phyloP scores from a whole-genome alignment of 2,113 vertebrate species.

The Macaca mulatta region DNA sequence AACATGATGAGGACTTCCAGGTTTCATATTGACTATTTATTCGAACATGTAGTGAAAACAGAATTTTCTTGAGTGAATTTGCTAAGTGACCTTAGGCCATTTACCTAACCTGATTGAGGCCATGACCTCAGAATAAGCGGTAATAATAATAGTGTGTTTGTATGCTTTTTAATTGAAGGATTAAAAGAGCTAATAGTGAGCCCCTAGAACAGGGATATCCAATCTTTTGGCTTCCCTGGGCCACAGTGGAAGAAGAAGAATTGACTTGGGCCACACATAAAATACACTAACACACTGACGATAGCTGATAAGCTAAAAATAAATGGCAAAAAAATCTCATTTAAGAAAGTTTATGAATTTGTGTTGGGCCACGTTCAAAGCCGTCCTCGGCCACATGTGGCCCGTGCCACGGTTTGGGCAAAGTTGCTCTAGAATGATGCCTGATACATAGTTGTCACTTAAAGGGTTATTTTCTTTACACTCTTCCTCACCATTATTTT shows the following conservation, averaged over 20 bases:
- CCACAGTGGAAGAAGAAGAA: no score
- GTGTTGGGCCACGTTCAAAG: no score
- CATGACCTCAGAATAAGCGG: not conserved
- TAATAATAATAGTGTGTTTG: not conserved
- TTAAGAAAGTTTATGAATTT: no score
- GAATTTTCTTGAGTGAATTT: conserved; percentile 19
- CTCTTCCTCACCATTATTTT: not conserved
- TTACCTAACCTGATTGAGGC: not conserved
- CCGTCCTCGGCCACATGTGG: no score
- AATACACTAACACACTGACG: no score
- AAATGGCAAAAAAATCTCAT: no score
- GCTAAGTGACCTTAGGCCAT: not conserved
- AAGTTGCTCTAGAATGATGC: not conserved
- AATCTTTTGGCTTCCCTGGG: no score
- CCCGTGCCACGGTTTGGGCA: no score
- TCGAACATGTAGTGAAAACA: conserved; percentile 27
- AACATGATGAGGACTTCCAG: conserved; percentile 37
- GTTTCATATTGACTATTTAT: conserved; percentile 49
- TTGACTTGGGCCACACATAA: no score
- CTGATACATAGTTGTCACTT: not conserved
- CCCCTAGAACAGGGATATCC: not conserved
- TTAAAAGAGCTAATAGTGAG: not conserved
- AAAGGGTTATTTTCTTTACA: not conserved
- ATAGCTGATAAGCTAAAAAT: no score
- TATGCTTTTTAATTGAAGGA: not conserved